Conservation (phyloP, 2,888 invertebrate genomes). For the Caenorhabditis becei region DNA sequence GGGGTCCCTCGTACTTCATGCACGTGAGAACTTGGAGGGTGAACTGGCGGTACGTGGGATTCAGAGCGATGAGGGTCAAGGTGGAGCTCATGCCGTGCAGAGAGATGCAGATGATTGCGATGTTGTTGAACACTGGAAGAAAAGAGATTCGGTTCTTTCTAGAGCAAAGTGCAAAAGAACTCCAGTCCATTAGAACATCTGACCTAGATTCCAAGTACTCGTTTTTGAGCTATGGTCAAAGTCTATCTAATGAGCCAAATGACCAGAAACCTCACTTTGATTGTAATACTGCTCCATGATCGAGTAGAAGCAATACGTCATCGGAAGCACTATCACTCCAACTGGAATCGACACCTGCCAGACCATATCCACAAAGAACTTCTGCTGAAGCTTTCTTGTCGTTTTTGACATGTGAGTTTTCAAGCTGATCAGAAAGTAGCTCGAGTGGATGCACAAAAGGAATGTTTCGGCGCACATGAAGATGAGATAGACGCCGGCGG, state of each 20-base stretch:
- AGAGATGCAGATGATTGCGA: constrained; percentile 49
- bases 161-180: not conserved
- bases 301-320: constrained; percentile 52
- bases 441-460: constrained; percentile 42
- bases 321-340: constrained; percentile 47
- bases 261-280: constrained; percentile 47
- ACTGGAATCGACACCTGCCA: constrained; percentile 54
- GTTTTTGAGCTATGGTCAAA: no score
- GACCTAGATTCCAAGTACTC: no score
- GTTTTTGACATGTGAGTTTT: constrained; percentile 38
- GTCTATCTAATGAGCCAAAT: no score
- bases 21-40: constrained; percentile 29
- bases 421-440: constrained; percentile 39
- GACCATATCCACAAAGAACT: constrained; percentile 57
- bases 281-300: constrained; percentile 37
- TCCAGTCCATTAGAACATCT: no score
- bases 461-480: constrained; percentile 37
- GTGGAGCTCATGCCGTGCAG: constrained; percentile 56
- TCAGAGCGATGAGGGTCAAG: constrained; percentile 38
- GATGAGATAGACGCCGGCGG: constrained; percentile 37
- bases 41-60: constrained; percentile 48
- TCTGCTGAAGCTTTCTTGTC: constrained; percentile 45
- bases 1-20: constrained; percentile 15
- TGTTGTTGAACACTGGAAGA: constrained; percentile 52
- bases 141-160: not conserved